Evolutionary conservation across 2,888 invertebrate species (phyloP).

Genomic region (Myopa testacea): DNA sequence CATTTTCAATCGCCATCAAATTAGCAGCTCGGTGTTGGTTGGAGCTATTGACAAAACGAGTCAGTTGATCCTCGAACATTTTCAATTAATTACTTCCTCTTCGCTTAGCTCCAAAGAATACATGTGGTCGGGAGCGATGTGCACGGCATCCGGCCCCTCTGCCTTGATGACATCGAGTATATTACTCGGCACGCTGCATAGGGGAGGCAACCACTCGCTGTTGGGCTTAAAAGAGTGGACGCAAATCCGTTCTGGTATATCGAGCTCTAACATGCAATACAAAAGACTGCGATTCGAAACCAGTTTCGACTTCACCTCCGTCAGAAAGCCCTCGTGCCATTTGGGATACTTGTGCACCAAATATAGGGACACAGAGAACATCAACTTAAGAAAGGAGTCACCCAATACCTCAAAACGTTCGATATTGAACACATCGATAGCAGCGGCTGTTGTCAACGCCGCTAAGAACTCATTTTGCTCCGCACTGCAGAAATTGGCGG

Average conservation of each 20-base stretch:
- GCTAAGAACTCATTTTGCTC: conserved; percentile 67
- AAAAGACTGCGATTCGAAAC: conserved; percentile 88
- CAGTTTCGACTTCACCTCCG: conserved; percentile 75
- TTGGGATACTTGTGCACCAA: conserved; percentile 75
- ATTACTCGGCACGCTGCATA: no score
- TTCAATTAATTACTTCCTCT: conserved; percentile 66
- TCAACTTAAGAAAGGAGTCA: conserved; percentile 87
- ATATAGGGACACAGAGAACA: conserved; percentile 77
- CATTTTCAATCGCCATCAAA: conserved; percentile 26
- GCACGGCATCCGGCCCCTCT: no score
- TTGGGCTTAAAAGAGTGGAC: no score
- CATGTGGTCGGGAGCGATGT: conserved; percentile 69
- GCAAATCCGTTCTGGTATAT: conserved; percentile 56
- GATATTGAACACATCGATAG: conserved; percentile 80
- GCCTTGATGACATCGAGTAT: no score
- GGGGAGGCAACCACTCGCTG: no score
- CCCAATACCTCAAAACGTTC: conserved; percentile 88
- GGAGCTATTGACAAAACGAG: conserved; percentile 53
- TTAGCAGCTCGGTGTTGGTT: conserved; percentile 43
- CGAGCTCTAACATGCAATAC: conserved; percentile 73
- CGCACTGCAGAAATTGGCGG: conserved; percentile 53
- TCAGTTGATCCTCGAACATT: conserved; percentile 54
- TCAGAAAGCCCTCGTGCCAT: conserved; percentile 81
- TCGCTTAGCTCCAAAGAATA: conserved; percentile 69
- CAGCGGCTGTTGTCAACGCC: conserved; percentile 77